Conservation (phyloP, 2,797 vertebrate genomes). For the Myiotriccus ornatus region DNA sequence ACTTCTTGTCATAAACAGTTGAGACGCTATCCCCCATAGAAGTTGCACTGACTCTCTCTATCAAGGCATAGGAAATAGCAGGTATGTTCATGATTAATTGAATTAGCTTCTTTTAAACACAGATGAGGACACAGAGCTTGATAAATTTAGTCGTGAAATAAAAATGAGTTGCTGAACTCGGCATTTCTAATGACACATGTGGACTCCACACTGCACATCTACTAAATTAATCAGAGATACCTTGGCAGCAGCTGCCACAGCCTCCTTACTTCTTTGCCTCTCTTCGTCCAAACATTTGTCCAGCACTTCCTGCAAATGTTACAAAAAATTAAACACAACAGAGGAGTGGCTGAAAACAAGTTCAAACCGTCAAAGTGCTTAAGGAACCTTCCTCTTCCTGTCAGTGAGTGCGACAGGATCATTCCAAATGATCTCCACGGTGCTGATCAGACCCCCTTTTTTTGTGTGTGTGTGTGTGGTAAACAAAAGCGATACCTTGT, state of each 20-base stretch:
- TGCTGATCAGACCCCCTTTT: background rate
- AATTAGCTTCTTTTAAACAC: background rate
- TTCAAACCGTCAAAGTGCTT: background rate
- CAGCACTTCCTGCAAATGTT: conserved; percentile 67
- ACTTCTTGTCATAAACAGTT: background rate
- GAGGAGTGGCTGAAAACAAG: background rate
- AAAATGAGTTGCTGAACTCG: background rate
- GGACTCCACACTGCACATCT: background rate
- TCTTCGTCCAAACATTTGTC: conserved; percentile 77
- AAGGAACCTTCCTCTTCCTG: background rate
- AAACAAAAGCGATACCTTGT: conserved; percentile 69
- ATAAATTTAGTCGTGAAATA: background rate
- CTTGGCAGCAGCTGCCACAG: conserved; percentile 70
- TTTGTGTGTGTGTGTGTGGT: no score
- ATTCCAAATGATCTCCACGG: background rate
- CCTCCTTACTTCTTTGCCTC: conserved; percentile 72
- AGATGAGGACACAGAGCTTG: background rate
- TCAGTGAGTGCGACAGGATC: background rate
- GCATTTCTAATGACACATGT: background rate
- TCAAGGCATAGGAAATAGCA: background rate
- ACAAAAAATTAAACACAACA: background rate
- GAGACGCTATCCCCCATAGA: background rate
- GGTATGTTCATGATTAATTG: background rate
- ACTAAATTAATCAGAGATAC: conserved; percentile 42
- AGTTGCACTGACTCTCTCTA: background rate